Percentiles rank a stretch among this genome's conserved stretches.
phyloP scores from a whole-genome alignment of 1,140 invertebrate species.

The Lordiphosa mommai region DNA sequence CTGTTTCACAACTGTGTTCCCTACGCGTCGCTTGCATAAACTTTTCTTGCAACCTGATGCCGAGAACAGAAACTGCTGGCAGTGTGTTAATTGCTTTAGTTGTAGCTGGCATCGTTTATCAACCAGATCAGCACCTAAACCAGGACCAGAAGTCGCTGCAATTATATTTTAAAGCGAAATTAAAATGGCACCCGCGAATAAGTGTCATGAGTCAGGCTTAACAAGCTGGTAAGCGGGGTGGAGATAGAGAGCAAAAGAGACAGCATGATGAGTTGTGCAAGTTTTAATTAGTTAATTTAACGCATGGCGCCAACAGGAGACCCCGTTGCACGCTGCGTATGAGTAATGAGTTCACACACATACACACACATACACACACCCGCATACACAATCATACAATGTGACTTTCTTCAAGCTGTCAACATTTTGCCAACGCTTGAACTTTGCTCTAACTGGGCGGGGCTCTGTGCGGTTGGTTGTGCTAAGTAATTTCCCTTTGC shows the following conservation, averaged over 20 bases:
- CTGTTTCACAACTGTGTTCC: no score
- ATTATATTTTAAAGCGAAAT: conserved; percentile 22
- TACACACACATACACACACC: conserved; percentile 10
- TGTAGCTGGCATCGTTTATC: conserved; percentile 46
- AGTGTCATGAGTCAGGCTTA: conserved; percentile 32
- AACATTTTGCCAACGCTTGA: conserved; percentile 53
- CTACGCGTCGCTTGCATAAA: no score
- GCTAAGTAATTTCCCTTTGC: conserved; percentile 74
- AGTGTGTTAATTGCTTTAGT: conserved; percentile 65
- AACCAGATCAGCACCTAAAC: conserved; percentile 27
- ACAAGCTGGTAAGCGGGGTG: background rate
- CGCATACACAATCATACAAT: conserved; percentile 22
- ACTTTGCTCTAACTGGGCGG: conserved; percentile 31
- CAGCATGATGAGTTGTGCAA: conserved; percentile 47
- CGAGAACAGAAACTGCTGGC: conserved; percentile 15
- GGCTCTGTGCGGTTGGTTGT: conserved; percentile 40
- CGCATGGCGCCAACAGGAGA: conserved; percentile 58
- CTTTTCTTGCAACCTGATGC: background rate
- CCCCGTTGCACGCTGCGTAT: conserved; percentile 51
- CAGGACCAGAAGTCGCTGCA: conserved; percentile 19
- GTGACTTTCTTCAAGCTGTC: conserved; percentile 57
- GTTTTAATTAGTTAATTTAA: conserved; percentile 78
- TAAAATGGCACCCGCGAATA: conserved; percentile 34
- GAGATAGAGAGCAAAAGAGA: conserved; percentile 9
- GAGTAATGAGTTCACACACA: conserved; percentile 55